phyloP scores from a whole-genome alignment of 2,113 vertebrate species.

The Amblyornis subalaris region DNA sequence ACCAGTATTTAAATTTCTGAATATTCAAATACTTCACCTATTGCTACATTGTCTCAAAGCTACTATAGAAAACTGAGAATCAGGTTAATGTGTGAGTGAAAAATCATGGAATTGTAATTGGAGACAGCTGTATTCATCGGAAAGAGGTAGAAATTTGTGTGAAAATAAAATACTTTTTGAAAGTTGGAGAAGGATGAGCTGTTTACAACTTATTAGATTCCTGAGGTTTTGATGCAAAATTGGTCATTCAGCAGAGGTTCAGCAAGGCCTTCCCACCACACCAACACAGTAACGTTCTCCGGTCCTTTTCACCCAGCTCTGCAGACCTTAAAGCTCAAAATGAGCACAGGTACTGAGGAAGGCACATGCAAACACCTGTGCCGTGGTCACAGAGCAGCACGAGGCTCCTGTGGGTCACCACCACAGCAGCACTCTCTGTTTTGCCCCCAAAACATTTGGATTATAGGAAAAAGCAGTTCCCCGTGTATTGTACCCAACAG shows the following conservation, averaged over 20 bases:
- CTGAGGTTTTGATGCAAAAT: neutral
- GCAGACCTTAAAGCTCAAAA: neutral
- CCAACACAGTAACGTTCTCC: neutral
- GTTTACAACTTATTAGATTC: neutral
- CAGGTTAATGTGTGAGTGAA: neutral
- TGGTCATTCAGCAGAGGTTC: neutral
- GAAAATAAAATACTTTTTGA: neutral
- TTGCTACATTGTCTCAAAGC: neutral
- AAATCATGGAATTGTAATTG: neutral
- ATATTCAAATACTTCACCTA: neutral
- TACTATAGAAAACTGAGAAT: neutral
- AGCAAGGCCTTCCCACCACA: neutral
- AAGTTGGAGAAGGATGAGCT: neutral
- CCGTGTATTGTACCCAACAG: neutral
- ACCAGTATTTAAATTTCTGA: neutral
- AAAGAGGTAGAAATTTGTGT: neutral
- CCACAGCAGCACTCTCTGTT: neutral
- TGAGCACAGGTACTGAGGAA: neutral
- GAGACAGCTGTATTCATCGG: neutral
- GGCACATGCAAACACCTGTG: neutral
- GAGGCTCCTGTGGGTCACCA: neutral
- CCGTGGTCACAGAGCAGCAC: accelerated
- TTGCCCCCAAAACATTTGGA: neutral
- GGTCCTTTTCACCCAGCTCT: neutral
- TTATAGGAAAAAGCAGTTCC: neutral